Percentiles rank a stretch among this genome's conserved stretches.
These are phyloP conservation scores for Cryptotermes secundus DNA, from an alignment of 1,140 invertebrate genomes.

Conservation along the genomic window DNA sequence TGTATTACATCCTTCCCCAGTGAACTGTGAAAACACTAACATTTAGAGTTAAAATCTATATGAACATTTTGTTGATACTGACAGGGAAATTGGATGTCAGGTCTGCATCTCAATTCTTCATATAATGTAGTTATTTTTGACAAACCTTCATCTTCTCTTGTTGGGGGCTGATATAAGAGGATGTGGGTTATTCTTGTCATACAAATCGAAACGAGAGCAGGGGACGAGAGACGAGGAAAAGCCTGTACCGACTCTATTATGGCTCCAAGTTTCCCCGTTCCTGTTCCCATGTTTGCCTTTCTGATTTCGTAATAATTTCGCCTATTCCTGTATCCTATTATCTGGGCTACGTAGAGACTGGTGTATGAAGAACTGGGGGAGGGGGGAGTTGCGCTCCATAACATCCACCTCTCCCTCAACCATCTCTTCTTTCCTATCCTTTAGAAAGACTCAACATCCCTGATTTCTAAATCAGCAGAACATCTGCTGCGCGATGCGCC, in stretches of 20 bases:
- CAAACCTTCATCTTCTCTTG: not conserved
- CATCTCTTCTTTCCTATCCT: not conserved
- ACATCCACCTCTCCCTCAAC: not conserved
- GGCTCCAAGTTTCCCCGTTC: not conserved
- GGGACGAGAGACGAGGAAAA: not conserved
- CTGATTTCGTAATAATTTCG: constrained; percentile 28
- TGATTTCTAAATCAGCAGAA: constrained; percentile 27
- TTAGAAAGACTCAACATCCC: constrained; percentile 9
- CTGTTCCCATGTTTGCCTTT: not conserved
- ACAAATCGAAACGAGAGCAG: not conserved
- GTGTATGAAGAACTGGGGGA: not conserved
- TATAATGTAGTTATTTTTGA: constrained; percentile 6
- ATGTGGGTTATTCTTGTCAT: not conserved
- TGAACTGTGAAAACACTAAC: not conserved
- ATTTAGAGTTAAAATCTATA: not conserved
- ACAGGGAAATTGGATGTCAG: constrained; percentile 16
- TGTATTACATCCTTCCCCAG: not conserved
- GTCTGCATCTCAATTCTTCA: constrained; percentile 9
- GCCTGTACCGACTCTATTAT: not conserved
- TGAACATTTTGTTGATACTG: not conserved
- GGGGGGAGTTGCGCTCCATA: not conserved
- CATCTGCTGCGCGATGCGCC: constrained; percentile 15
- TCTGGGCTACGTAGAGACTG: constrained; percentile 5
- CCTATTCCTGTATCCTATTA: not conserved
- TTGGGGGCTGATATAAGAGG: not conserved